Evolutionary conservation across 1,140 invertebrate species (phyloP), one percentile per base, ranked within the genome.

Genomic region (Carcinoscorpius rotundicauda): DNA sequence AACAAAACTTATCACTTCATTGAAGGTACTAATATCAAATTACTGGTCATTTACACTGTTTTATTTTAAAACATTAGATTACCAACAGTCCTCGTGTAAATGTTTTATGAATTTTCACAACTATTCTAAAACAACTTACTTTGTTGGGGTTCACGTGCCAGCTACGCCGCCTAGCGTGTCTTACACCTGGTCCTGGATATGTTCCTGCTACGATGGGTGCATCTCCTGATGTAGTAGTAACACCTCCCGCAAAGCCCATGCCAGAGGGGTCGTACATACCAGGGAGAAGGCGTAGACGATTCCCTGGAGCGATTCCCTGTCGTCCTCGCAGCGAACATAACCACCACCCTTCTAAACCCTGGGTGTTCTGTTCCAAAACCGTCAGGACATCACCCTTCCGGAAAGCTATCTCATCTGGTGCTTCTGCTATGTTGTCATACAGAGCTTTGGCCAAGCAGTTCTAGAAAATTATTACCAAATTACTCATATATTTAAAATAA

Each of bases 271-370:
- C 78, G 78, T 87, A 90, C 63, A 88, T 84, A 58, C 88, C 87
- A 48, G 89, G 86, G 66, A 95, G 76, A 68, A 94, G 79, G 71
- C 89, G 82, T 64, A 97, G 79, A 68, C 93, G 83, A 81, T 97
- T 97, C 65, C 90, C 91, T 56, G 93, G 93, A 79, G 90, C 94
- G 74, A 96, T 92, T 71, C 91, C 93, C 88, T 92, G 81, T 82
- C 88, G 79, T 60, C 91, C 91, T 70, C 88, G 79, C 6, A 94
- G 80, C 3, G 86, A 84, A 77, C 92, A 96, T 52, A 95, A 81
- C 92, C 92, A 97, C 93, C 93, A 96, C 73, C 92, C 92, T 57
- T 91, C 86, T 68, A 92, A 84, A 72, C 89, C 91, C 49, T 85
- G 85, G 3, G 88, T 88, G 78, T 95, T 92, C 78, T 93, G 89